Evolutionary conservation across 1,140 invertebrate genomes (phyloP).

Genomic region (Battus philenor): DNA sequence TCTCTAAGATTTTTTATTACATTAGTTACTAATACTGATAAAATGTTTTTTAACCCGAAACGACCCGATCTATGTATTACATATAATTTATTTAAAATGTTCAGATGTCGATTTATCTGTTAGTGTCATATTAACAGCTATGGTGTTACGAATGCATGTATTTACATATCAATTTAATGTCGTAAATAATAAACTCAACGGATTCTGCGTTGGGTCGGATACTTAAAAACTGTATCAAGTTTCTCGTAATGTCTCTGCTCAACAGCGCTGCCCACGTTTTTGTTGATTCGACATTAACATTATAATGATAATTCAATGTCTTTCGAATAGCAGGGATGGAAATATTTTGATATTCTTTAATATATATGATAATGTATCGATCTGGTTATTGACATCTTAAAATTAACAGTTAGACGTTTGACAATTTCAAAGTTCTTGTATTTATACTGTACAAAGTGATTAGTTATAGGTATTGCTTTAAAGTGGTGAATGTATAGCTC

Average conservation of each 20-base stretch:
- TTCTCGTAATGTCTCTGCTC: slow-evolving; percentile 2
- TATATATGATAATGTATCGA: no score
- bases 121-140: slow-evolving; percentile 41
- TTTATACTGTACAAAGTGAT: no score
- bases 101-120: slow-evolving; percentile 52
- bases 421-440: no score
- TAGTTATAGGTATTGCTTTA: no score
- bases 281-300: slow-evolving; percentile 6
- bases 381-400: no score
- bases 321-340: background rate
- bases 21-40: no score
- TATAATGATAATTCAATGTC: slow-evolving; percentile 1
- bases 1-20: no score
- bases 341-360: no score
- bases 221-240: slow-evolving; percentile 9
- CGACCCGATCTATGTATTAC: no score
- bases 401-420: no score
- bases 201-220: slow-evolving; percentile 12
- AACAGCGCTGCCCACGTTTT: slow-evolving; percentile 4
- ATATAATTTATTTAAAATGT: slow-evolving; percentile 52
- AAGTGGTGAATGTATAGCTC: no score
- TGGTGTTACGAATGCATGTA: slow-evolving; percentile 31
- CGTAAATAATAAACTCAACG: slow-evolving; percentile 24
- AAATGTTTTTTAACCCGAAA: no score
- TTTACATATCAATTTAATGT: slow-evolving; percentile 29